Conservation (phyloP, 2,888 invertebrate species). For the Yponomeuta evonymella region DNA sequence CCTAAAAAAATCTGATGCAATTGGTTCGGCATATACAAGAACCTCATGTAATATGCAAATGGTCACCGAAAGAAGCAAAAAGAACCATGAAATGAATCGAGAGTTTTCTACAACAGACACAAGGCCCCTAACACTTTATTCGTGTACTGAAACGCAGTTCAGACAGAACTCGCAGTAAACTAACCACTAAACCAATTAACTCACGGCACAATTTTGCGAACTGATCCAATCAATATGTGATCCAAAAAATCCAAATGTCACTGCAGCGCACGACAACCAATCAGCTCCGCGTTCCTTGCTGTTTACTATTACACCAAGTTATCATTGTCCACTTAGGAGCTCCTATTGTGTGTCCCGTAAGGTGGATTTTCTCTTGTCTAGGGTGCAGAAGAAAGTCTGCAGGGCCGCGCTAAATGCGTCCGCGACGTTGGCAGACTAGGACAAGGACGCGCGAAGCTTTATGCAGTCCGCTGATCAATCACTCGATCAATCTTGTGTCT, state of each 20-base stretch:
- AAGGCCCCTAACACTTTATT: neutral
- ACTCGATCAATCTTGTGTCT: slow-evolving; percentile 59
- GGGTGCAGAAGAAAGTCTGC: slow-evolving; percentile 49
- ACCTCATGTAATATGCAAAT: too few relatives aligned
- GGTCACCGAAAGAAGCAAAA: too few relatives aligned
- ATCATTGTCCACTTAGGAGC: slow-evolving; percentile 26
- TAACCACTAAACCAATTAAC: slow-evolving; percentile 2
- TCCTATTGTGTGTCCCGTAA: slow-evolving; percentile 35
- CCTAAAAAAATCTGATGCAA: too few relatives aligned
- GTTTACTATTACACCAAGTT: slow-evolving; percentile 32
- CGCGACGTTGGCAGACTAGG: slow-evolving; percentile 66
- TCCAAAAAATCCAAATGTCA: slow-evolving; percentile 60
- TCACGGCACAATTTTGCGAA: neutral
- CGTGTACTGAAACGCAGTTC: neutral
- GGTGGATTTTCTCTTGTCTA: slow-evolving; percentile 47
- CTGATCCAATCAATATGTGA: slow-evolving; percentile 2
- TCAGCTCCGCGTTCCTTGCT: slow-evolving; percentile 52
- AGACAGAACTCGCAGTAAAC: neutral
- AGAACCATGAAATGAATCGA: too few relatives aligned
- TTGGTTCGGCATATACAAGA: too few relatives aligned
- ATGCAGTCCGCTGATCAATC: slow-evolving; percentile 66
- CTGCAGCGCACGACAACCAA: slow-evolving; percentile 38
- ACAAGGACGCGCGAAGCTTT: slow-evolving; percentile 64
- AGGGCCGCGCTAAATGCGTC: slow-evolving; percentile 61
- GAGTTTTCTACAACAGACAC: too few relatives aligned